A percentile compares a stretch with the other conserved stretches of the same genome.
Evolutionary conservation across 2,797 vertebrate species (phyloP).

Genomic region (Sebastes melanostomus): DNA sequence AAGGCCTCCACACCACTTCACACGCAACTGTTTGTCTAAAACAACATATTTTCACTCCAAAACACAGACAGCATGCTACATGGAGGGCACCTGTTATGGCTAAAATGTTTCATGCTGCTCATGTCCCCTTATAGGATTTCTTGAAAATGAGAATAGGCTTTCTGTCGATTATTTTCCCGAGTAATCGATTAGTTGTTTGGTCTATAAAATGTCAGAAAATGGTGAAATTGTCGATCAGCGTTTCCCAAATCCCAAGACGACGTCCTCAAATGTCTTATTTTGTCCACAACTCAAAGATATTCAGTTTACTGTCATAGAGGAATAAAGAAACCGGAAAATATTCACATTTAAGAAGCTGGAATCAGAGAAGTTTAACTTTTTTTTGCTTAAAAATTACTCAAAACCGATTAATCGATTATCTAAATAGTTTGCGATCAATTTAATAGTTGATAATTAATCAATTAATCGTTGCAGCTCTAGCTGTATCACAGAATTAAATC

Average conservation of each 20-base stretch:
- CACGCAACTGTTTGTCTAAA: not conserved
- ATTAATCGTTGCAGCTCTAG: not conserved
- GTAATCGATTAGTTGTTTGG: too few species aligned
- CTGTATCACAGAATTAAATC: not conserved
- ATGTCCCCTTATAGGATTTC: not conserved
- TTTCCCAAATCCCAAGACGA: too few species aligned
- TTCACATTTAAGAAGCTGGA: not conserved
- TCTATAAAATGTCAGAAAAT: too few species aligned
- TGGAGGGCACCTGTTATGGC: not conserved
- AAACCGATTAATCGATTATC: too few species aligned
- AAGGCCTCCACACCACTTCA: slow-evolving; percentile 30
- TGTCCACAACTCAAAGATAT: too few species aligned
- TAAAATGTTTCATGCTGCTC: not conserved
- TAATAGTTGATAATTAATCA: too few species aligned
- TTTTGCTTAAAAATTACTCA: too few species aligned
- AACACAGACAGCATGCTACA: slow-evolving; percentile 36
- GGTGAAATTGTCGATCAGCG: too few species aligned
- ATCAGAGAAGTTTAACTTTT: not conserved
- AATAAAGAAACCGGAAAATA: not conserved
- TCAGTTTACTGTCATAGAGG: not conserved
- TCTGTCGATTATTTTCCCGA: not conserved
- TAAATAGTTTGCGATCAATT: too few species aligned
- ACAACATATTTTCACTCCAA: slow-evolving; percentile 35
- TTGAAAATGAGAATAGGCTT: not conserved
- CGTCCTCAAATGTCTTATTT: too few species aligned